Evolutionary conservation across 2,888 invertebrate genomes (phyloP).

Genomic region (Sturmia bella): DNA sequence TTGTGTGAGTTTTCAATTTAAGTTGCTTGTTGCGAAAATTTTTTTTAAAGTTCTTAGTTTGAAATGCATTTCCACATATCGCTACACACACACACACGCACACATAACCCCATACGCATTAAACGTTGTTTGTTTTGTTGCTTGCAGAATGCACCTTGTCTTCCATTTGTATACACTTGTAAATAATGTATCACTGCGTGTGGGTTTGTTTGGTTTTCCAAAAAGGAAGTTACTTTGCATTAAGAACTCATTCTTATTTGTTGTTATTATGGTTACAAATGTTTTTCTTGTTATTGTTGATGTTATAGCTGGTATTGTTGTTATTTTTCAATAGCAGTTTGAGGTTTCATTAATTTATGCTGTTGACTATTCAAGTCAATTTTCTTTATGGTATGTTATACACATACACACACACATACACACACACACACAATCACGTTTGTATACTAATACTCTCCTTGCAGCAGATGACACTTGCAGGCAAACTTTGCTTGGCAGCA

Average conservation of each 20-base stretch:
- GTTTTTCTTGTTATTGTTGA: constrained; percentile 33
- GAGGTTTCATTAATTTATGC: constrained; percentile 60
- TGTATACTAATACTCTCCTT: neutral
- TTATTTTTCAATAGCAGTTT: constrained; percentile 39
- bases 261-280: constrained; percentile 19
- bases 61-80: neutral
- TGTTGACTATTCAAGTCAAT: constrained; percentile 63
- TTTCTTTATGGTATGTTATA: constrained; percentile 38
- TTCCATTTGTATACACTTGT: neutral
- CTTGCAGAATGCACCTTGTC: neutral
- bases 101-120: neutral
- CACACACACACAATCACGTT: neutral
- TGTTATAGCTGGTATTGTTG: constrained; percentile 37
- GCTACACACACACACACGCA: neutral
- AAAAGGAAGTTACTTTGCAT: constrained; percentile 55
- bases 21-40: constrained; percentile 1
- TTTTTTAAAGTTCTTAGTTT: constrained; percentile 11
- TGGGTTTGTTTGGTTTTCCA: neutral
- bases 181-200: neutral
- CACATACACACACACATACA: constrained; percentile 9
- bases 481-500: neutral
- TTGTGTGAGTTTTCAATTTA: constrained; percentile 15
- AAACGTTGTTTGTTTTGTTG: too few relatives aligned
- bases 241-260: constrained; percentile 44
- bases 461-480: neutral